A percentile compares a stretch with the other conserved stretches of the same genome.
Conservation (phyloP, 2,797 vertebrate genomes). For the Agapornis canus region DNA sequence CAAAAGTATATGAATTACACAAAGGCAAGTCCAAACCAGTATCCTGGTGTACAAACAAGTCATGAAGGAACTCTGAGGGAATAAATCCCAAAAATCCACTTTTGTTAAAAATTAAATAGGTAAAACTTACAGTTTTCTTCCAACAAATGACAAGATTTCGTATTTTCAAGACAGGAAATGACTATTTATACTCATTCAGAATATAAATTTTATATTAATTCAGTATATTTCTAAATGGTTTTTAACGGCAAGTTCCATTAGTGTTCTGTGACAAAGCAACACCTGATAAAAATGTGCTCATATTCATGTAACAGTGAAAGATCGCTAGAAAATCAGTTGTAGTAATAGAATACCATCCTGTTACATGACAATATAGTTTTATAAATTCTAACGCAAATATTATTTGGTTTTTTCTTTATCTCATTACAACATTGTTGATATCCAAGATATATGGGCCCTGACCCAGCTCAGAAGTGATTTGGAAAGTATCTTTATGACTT, state of each 20-base stretch:
- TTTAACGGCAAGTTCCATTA: neutral
- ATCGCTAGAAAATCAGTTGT: neutral
- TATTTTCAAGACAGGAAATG: neutral
- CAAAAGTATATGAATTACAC: constrained; percentile 79
- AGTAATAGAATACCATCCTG: neutral
- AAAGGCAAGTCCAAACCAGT: constrained; percentile 76
- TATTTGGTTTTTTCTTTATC: neutral
- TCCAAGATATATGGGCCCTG: neutral
- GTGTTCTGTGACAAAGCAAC: neutral
- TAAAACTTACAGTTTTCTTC: neutral
- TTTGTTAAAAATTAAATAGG: constrained; percentile 32
- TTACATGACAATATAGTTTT: neutral
- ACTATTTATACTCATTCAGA: neutral
- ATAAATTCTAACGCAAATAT: neutral
- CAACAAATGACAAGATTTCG: neutral
- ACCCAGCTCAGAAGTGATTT: neutral
- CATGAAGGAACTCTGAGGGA: constrained; percentile 30
- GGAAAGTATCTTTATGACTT: neutral
- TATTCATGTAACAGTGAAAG: neutral
- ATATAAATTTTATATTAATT: neutral
- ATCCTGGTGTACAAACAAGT: constrained; percentile 69
- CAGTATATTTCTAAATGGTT: neutral
- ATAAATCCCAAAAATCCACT: constrained; percentile 39
- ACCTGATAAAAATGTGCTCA: neutral
- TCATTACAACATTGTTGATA: neutral